Conservation (phyloP, 2,113 vertebrate genomes). For the Brachypteracias leptosomus region DNA sequence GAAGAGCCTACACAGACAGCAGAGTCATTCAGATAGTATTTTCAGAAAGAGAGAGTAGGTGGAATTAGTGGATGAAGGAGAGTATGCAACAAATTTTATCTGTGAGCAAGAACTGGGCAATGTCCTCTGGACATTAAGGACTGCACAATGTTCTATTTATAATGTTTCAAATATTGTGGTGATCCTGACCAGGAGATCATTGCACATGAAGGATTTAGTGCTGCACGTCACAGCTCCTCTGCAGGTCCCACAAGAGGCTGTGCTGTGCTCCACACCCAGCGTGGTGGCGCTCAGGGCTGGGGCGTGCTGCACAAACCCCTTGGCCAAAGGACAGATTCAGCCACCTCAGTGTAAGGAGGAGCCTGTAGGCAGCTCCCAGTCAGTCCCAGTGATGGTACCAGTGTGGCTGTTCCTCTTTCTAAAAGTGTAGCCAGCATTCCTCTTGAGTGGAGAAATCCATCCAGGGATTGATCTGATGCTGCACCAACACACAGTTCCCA, state of each 20-base stretch:
- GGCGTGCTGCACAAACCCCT: neutral
- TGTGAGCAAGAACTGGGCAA: neutral
- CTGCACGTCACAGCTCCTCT: neutral
- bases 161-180: neutral
- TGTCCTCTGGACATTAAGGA: neutral
- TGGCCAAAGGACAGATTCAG: neutral
- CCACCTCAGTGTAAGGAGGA: neutral
- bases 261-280: neutral
- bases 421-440: neutral
- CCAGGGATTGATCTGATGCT: neutral
- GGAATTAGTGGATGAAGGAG: neutral
- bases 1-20: slow-evolving; percentile 16
- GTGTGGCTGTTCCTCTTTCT: neutral
- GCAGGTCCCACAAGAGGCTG: neutral
- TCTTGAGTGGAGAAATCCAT: neutral
- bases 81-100: neutral
- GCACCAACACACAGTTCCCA: neutral
- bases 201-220: neutral
- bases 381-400: neutral
- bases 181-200: neutral
- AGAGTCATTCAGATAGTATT: neutral
- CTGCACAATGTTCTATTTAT: neutral
- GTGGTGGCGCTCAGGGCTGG: neutral
- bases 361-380: neutral
- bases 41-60: slow-evolving; percentile 3